Evolutionary conservation across 2,797 vertebrate genomes (phyloP), one percentile per base, ranked within the genome.

Genomic region (Lithobates sylvaticus): DNA sequence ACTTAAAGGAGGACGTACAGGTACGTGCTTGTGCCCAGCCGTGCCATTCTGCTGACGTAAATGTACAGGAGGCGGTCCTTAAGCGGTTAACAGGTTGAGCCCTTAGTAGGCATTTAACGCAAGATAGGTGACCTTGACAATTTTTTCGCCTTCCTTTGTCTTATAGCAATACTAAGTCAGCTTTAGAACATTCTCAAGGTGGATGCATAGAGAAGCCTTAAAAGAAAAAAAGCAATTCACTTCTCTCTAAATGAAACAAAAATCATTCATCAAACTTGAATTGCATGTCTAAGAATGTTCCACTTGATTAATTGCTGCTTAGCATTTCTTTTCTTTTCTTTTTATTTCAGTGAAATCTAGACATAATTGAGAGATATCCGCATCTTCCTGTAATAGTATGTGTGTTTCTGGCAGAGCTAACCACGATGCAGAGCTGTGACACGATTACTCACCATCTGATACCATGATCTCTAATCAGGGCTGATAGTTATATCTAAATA

Each of bases 381-480:
- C 54, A 78, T 73, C 61, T 69, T 73, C 76, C 34, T 27, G 54
- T 72, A 77, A 70, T 78, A 29, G 39, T 65, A 36, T 36, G 21
- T 15, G 27, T 47, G 27, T 69, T 79, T 64, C 61, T 69, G 64
- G 61, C 67, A 80, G 67, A 6, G 4, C 15, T 34, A 61, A 71
- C 67, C 42, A 4, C 65, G 68, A 13, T 3, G 76, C 16, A 58
- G 21, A 32, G 18, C 34, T 42, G 32, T 65, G 36, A 42, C 83
- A 70, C 70, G 70, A 67, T 79, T 79, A 73, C 18, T 26, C 27
- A 76, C 21, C 76, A 85, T 85, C 6, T 18, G 83, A 85, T 85
- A 85, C 61, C 34, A 21, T 10, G 18, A 64, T 65, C 67, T 34
- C 21, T 85, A 85, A 79, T 85, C 68, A 85, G 18, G 12, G 36